These are phyloP conservation scores for Xenotilapia longispinis DNA, from an alignment of 2,113 vertebrate species.

Conservation along the genomic window DNA sequence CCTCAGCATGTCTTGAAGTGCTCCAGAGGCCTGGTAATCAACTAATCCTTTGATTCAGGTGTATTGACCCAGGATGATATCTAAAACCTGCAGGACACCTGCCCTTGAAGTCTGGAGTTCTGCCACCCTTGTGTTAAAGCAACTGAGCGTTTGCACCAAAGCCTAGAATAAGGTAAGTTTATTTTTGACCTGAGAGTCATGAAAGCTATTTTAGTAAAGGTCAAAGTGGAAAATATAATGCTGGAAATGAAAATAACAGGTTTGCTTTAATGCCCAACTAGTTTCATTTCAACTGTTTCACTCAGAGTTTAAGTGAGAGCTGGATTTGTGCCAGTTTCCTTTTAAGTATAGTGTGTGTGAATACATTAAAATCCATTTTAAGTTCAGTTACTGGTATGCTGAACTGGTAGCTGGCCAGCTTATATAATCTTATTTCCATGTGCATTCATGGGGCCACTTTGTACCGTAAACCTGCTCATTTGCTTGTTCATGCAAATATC, in stretches of 20 bases:
- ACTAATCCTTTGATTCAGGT: background rate
- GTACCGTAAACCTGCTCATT: background rate
- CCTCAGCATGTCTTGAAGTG: background rate
- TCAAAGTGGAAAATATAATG: background rate
- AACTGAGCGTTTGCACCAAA: accelerated
- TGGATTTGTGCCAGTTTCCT: background rate
- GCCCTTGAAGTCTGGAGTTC: background rate
- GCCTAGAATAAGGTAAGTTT: background rate
- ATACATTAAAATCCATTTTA: background rate
- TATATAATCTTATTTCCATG: background rate
- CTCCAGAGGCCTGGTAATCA: background rate
- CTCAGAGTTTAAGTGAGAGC: background rate
- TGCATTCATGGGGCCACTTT: background rate
- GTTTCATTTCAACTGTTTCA: background rate
- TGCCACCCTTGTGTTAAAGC: background rate
- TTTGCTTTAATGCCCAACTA: background rate
- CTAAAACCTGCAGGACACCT: background rate
- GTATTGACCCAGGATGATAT: background rate
- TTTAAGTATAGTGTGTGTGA: background rate
- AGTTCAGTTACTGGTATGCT: background rate
- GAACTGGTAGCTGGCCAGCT: background rate
- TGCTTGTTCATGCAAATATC: background rate
- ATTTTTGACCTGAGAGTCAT: background rate
- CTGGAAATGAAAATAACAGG: background rate
- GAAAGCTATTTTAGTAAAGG: background rate